A percentile compares a stretch with the other conserved stretches of the same genome.
These are phyloP conservation scores for Amiota communis DNA, from an alignment of 2,888 invertebrate genomes.

Conservation along the genomic window DNA sequence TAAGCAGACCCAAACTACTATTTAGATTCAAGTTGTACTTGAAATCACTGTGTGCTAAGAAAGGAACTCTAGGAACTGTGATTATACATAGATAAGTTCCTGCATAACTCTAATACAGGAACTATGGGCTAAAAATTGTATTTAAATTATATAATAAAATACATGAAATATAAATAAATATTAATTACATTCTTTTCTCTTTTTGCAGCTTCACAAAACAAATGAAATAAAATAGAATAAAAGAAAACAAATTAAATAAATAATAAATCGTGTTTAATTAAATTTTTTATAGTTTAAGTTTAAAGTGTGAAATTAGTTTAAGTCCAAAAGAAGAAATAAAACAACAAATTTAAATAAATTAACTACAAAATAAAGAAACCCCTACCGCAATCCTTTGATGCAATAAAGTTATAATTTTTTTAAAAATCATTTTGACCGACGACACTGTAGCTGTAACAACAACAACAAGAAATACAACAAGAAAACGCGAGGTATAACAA, in stretches of 20 bases:
- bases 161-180: constrained; percentile 43
- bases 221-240: too few species aligned
- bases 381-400: constrained; percentile 35
- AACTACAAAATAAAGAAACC: not conserved
- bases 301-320: constrained; percentile 62
- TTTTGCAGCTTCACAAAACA: constrained; percentile 54
- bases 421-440: too few species aligned
- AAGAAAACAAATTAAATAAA: constrained; percentile 34
- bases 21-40: too few species aligned
- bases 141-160: not conserved
- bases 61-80: too few species aligned
- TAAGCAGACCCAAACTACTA: too few species aligned
- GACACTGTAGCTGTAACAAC: constrained; percentile 9
- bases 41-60: too few species aligned
- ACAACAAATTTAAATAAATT: not conserved
- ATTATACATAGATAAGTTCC: too few species aligned
- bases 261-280: constrained; percentile 59
- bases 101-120: too few species aligned
- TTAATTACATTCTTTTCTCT: constrained; percentile 47
- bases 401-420: too few species aligned
- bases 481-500: constrained; percentile 11
- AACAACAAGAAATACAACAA: constrained; percentile 27
- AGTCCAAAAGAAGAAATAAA: constrained; percentile 36
- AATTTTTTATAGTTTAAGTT: constrained; percentile 57
- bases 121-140: too few species aligned